Conservation (phyloP, 2,888 invertebrate genomes). For the Zeuzera pyrina region DNA sequence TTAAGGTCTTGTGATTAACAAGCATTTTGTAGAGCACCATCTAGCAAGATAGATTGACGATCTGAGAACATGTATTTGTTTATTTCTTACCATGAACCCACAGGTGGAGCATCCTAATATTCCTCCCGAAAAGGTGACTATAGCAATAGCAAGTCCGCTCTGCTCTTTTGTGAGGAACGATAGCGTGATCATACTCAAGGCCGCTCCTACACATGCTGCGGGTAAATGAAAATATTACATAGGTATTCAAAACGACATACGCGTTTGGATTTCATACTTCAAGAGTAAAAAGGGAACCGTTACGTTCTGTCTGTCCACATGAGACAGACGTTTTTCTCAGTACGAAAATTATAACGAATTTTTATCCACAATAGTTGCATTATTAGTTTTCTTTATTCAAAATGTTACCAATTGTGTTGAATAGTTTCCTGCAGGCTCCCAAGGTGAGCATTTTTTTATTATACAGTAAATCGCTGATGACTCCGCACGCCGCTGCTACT, state of each 20-base stretch:
- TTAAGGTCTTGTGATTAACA: too few species aligned
- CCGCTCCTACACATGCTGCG: not conserved
- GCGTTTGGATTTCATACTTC: too few species aligned
- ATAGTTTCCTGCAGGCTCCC: not conserved
- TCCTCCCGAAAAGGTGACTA: not conserved
- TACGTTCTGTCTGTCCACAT: too few species aligned
- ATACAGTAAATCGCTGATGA: not conserved
- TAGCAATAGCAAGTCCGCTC: not conserved
- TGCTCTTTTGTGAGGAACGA: not conserved
- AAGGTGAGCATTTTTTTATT: not conserved
- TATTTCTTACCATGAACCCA: not conserved
- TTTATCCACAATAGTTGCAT: too few species aligned
- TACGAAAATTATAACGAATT: too few species aligned
- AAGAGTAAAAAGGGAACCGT: too few species aligned
- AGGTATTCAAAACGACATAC: too few species aligned
- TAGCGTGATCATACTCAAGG: not conserved
- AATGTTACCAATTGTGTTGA: slow-evolving; percentile 1
- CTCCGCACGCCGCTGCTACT: not conserved
- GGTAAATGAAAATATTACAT: not conserved
- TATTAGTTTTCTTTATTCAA: not conserved
- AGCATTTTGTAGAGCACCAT: too few species aligned
- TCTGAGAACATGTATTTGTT: too few species aligned
- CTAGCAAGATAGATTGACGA: too few species aligned
- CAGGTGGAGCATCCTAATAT: not conserved
- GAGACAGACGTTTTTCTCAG: too few species aligned